These are phyloP conservation scores for Marronus borbonicus DNA, from an alignment of 2,888 invertebrate species.

Conservation along the genomic window DNA sequence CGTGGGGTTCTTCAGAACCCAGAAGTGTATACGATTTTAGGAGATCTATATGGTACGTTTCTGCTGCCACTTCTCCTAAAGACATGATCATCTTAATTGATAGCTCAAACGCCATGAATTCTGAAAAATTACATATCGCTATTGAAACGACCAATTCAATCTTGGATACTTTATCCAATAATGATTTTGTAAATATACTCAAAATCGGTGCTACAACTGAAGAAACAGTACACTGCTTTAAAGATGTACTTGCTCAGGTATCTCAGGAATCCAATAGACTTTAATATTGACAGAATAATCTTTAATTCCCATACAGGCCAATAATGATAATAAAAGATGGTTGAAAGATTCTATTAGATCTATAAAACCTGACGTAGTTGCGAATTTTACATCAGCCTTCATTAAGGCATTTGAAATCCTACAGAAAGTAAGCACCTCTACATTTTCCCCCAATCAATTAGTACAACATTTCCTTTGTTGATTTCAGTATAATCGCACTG, in stretches of 20 bases:
- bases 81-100: conserved; percentile 96
- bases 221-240: conserved; percentile 92
- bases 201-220: conserved; percentile 88
- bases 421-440: conserved; percentile 77
- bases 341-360: conserved; percentile 84
- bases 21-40: conserved; percentile 95
- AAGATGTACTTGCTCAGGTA: conserved; percentile 91
- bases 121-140: conserved; percentile 87
- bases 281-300: neutral
- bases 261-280: neutral
- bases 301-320: conserved; percentile 75
- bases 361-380: conserved; percentile 84
- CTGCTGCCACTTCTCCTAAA: conserved; percentile 97
- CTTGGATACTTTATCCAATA: conserved; percentile 94
- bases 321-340: conserved; percentile 86
- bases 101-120: conserved; percentile 90
- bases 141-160: conserved; percentile 91
- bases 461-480: conserved; percentile 44
- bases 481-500: conserved; percentile 84
- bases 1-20: conserved; percentile 82
- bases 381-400: conserved; percentile 94
- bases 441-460: neutral
- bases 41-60: conserved; percentile 95
- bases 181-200: conserved; percentile 97
- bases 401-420: conserved; percentile 93